Evolutionary conservation across 1,140 invertebrate species (phyloP).

Genomic region (Hermetia illucens): DNA sequence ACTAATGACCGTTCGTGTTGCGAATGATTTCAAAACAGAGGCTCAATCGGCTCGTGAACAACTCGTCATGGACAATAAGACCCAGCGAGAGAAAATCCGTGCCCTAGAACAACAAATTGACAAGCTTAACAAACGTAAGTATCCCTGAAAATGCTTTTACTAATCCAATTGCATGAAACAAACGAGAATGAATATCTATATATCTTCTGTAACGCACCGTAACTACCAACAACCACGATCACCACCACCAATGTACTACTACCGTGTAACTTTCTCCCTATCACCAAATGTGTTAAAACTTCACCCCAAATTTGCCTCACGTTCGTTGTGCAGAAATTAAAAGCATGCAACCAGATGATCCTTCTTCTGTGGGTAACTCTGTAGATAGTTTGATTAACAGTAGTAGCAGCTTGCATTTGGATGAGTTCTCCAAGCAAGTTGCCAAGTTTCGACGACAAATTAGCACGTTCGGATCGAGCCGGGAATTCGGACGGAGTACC

Average conservation of each 20-base stretch:
- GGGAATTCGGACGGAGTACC: background rate
- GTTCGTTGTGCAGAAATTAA: background rate
- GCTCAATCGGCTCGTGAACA: slow-evolving; percentile 69
- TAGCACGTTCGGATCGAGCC: background rate
- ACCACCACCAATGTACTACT: background rate
- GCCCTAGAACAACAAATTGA: slow-evolving; percentile 66
- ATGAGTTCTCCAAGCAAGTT: background rate
- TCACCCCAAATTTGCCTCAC: too few species aligned
- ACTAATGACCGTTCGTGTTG: slow-evolving; percentile 81
- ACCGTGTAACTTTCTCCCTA: too few species aligned
- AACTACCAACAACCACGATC: background rate
- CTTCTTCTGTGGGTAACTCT: background rate
- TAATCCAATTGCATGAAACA: background rate
- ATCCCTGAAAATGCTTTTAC: background rate
- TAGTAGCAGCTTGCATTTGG: background rate
- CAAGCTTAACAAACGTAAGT: slow-evolving; percentile 37
- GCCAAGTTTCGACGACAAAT: background rate
- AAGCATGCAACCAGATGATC: background rate
- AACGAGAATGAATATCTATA: background rate
- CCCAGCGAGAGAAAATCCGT: slow-evolving; percentile 60
- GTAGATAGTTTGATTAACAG: background rate
- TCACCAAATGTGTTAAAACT: too few species aligned
- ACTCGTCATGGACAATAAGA: slow-evolving; percentile 66
- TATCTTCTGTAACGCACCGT: background rate
- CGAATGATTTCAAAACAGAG: slow-evolving; percentile 88